phyloP scores from a whole-genome alignment of 1,140 invertebrate species.

The Brachystomella parvula region DNA sequence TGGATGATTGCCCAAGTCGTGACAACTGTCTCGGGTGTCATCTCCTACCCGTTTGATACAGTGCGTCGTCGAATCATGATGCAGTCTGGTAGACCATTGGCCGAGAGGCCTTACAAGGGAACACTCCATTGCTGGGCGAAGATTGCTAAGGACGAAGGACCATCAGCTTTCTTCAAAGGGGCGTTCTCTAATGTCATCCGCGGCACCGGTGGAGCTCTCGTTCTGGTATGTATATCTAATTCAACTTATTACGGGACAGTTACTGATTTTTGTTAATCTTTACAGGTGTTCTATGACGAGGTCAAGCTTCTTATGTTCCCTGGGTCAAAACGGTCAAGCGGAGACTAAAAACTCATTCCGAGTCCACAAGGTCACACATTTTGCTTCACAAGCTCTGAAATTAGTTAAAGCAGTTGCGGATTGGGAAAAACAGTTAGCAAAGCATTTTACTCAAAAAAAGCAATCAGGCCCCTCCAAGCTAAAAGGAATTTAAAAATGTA shows the following conservation, averaged over 20 bases:
- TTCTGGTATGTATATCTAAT: too few relatives aligned
- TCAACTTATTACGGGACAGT: too few relatives aligned
- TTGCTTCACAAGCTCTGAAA: not conserved
- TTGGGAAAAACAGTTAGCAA: too few relatives aligned
- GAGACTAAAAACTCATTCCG: not conserved
- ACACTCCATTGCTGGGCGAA: slow-evolving; percentile 14
- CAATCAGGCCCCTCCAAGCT: too few relatives aligned
- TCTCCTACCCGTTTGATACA: slow-evolving; percentile 91
- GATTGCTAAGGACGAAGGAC: slow-evolving; percentile 52
- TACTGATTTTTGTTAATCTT: too few relatives aligned
- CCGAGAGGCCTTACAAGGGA: slow-evolving; percentile 3
- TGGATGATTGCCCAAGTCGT: slow-evolving; percentile 81
- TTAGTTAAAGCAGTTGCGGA: not conserved
- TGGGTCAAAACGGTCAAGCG: not conserved
- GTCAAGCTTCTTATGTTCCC: slow-evolving; percentile 7
- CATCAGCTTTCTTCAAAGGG: slow-evolving; percentile 67
- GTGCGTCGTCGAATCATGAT: slow-evolving; percentile 70
- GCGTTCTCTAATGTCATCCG: slow-evolving; percentile 69
- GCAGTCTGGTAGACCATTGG: not conserved
- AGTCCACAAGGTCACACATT: not conserved
- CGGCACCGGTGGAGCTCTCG: slow-evolving; percentile 68
- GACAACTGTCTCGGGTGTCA: slow-evolving; percentile 76
- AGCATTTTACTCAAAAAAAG: too few relatives aligned
- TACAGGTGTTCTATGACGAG: slow-evolving; percentile 14
- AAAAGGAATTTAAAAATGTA: too few relatives aligned